Percentiles rank a stretch among this genome's conserved stretches.
These are phyloP conservation scores for Vannuccia rotundouncinata DNA, from an alignment of 2,888 invertebrate genomes.

Conservation along the genomic window DNA sequence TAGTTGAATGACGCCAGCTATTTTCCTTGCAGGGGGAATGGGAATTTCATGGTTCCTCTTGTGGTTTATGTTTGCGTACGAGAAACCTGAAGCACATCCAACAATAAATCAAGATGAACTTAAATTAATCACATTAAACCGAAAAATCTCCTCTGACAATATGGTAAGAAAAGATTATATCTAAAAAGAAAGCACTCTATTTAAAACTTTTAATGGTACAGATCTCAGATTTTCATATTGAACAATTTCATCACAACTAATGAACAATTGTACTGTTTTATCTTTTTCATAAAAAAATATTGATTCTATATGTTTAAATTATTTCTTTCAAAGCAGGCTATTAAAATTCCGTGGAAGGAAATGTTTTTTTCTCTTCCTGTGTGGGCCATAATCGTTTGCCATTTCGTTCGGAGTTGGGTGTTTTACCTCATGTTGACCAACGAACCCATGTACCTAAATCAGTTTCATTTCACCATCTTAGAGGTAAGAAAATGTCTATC, in stretches of 20 bases:
- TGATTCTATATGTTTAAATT: too few species aligned
- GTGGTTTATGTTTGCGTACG: constrained; percentile 47
- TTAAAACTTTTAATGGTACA: too few species aligned
- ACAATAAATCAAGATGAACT: constrained; percentile 47
- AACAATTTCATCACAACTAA: too few species aligned
- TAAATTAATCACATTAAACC: neutral
- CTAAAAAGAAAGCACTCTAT: too few species aligned
- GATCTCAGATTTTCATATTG: too few species aligned
- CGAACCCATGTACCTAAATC: constrained; percentile 51
- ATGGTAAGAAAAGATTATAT: neutral
- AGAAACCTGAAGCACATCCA: constrained; percentile 48
- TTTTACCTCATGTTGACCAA: constrained; percentile 53
- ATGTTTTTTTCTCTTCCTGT: constrained; percentile 52
- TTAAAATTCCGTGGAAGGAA: constrained; percentile 47
- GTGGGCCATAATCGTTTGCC: constrained; percentile 48
- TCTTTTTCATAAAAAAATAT: too few species aligned
- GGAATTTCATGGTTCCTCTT: constrained; percentile 49
- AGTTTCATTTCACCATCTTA: constrained; percentile 50
- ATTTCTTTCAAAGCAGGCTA: too few species aligned
- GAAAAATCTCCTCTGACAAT: neutral
- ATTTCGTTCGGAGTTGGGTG: constrained; percentile 51
- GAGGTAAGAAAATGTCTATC: constrained; percentile 44
- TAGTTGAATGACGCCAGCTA: too few species aligned
- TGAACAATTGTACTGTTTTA: too few species aligned
- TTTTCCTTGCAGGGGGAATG: constrained; percentile 45